Conservation (phyloP, 1,140 invertebrate species). For the Telenomus remus region DNA sequence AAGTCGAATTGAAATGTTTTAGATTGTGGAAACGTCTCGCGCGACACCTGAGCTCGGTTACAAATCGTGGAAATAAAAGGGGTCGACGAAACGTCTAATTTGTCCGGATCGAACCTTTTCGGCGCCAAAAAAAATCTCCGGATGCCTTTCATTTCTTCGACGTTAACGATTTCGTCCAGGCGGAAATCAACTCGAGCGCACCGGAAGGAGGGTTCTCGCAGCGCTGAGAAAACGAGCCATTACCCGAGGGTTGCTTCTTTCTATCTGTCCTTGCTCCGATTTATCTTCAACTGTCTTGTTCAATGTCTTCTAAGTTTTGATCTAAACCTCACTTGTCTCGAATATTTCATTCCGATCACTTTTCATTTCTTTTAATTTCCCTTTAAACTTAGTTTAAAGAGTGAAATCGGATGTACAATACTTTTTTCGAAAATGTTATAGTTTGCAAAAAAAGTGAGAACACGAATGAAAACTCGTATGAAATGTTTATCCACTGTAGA, state of each 20-base stretch:
- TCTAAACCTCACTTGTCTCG: constrained; percentile 42
- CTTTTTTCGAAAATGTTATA: too few species aligned
- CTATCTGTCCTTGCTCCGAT: not conserved
- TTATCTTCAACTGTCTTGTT: constrained; percentile 3
- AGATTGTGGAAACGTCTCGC: constrained; percentile 17
- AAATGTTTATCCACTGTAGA: too few species aligned
- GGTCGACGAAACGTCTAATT: constrained; percentile 30
- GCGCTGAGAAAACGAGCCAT: constrained; percentile 49
- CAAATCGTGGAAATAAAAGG: constrained; percentile 21
- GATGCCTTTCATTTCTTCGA: constrained; percentile 36
- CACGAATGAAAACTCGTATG: too few species aligned
- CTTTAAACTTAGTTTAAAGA: too few species aligned
- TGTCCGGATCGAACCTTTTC: constrained; percentile 20
- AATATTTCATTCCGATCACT: too few species aligned
- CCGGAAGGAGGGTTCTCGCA: constrained; percentile 47
- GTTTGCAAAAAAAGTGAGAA: too few species aligned
- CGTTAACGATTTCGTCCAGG: constrained; percentile 44
- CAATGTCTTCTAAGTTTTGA: constrained; percentile 1
- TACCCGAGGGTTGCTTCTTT: constrained; percentile 34
- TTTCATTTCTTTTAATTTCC: too few species aligned
- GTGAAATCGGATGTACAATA: too few species aligned
- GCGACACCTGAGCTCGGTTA: constrained; percentile 27
- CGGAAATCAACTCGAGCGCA: constrained; percentile 51
- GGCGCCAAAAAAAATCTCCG: constrained; percentile 7
- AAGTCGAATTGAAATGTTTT: constrained; percentile 27